Evolutionary conservation across 2,888 invertebrate species (phyloP).

Genomic region (Diplazon laetatorius): DNA sequence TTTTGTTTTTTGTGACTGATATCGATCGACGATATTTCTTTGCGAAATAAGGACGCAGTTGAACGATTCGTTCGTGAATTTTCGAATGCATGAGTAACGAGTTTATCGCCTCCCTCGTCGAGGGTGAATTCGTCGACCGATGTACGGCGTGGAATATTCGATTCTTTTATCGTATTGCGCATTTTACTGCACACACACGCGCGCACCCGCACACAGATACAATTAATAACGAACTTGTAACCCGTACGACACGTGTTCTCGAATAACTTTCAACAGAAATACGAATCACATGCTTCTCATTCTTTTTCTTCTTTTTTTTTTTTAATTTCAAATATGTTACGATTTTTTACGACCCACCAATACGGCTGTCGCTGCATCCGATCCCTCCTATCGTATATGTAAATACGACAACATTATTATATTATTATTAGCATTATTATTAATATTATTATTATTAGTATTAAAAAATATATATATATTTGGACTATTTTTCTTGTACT

Average conservation of each 20-base stretch:
- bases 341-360: slow-evolving; percentile 39
- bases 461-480: neutral
- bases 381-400: slow-evolving; percentile 59
- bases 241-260: slow-evolving; percentile 44
- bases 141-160: slow-evolving; percentile 22
- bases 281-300: slow-evolving; percentile 35
- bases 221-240: slow-evolving; percentile 28
- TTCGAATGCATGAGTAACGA: slow-evolving; percentile 8
- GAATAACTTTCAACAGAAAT: slow-evolving; percentile 22
- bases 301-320: slow-evolving; percentile 15
- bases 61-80: slow-evolving; percentile 1
- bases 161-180: slow-evolving; percentile 47
- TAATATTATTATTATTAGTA: slow-evolving; percentile 11
- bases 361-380: slow-evolving; percentile 40
- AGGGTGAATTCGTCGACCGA: slow-evolving; percentile 46
- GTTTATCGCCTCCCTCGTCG: slow-evolving; percentile 8
- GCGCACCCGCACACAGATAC: neutral
- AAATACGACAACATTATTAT: slow-evolving; percentile 61
- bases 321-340: slow-evolving; percentile 4
- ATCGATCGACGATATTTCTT: neutral
- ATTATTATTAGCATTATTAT: slow-evolving; percentile 39
- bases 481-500: slow-evolving; percentile 14
- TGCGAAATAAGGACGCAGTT: neutral
- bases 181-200: slow-evolving; percentile 15
- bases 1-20: too few relatives aligned